A percentile compares a stretch with the other conserved stretches of the same genome.
phyloP scores from a whole-genome alignment of 2,113 vertebrate genomes.

The Brachypteracias leptosomus region DNA sequence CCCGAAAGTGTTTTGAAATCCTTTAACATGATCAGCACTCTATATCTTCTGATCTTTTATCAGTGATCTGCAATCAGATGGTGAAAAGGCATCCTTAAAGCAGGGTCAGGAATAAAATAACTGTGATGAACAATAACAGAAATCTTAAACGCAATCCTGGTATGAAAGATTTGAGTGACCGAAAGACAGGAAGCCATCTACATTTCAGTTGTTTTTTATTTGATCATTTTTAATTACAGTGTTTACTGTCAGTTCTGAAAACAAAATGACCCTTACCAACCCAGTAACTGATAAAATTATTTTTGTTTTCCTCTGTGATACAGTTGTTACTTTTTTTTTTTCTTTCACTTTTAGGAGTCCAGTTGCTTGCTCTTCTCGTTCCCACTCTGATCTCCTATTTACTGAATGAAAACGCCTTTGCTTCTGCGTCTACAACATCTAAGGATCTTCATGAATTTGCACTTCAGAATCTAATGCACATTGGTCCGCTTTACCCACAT shows the following conservation, averaged over 20 bases:
- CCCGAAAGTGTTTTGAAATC: neutral
- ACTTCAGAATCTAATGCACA: conserved; percentile 96
- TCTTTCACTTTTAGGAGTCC: conserved; percentile 81
- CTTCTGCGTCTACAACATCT: conserved; percentile 82
- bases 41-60: neutral
- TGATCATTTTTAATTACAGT: neutral
- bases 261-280: neutral
- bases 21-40: neutral
- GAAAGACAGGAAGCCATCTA: neutral
- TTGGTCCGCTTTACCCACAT: conserved; percentile 93
- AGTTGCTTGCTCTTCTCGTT: conserved; percentile 93
- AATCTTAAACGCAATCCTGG: neutral
- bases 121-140: neutral
- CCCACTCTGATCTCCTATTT: conserved; percentile 95
- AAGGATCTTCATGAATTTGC: conserved; percentile 94
- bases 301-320: neutral
- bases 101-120: neutral
- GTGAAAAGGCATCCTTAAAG: neutral
- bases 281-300: neutral
- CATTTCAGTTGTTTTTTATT: neutral
- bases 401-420: conserved; percentile 90
- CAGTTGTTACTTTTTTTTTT: neutral
- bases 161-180: neutral
- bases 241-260: neutral
- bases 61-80: neutral